These are phyloP conservation scores for Anagyrus pseudococci DNA, from an alignment of 2,888 invertebrate genomes.

Conservation along the genomic window DNA sequence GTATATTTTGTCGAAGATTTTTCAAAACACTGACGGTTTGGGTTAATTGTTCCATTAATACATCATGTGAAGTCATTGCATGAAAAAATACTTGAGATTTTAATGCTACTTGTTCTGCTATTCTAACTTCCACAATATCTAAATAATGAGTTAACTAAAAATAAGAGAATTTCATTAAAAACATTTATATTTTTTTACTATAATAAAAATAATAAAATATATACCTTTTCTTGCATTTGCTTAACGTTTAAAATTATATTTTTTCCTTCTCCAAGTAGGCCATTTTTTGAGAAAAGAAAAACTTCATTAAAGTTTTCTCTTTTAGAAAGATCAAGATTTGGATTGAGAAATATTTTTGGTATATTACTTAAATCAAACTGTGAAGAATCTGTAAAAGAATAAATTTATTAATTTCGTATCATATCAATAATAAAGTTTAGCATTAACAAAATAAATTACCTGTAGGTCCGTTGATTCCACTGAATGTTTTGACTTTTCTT, in stretches of 20 bases:
- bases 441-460: slow-evolving; percentile 35
- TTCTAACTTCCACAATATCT: slow-evolving; percentile 93
- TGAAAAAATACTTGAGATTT: slow-evolving; percentile 98
- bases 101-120: slow-evolving; percentile 90
- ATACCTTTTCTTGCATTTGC: slow-evolving; percentile 82
- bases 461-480: slow-evolving; percentile 47
- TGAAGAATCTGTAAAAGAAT: slow-evolving; percentile 59
- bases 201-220: background rate
- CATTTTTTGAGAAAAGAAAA: slow-evolving; percentile 71
- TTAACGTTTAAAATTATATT: slow-evolving; percentile 60
- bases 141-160: slow-evolving; percentile 85
- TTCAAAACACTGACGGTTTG: slow-evolving; percentile 80
- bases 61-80: slow-evolving; percentile 98
- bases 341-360: slow-evolving; percentile 85
- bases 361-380: slow-evolving; percentile 71
- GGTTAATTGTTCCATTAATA: slow-evolving; percentile 93
- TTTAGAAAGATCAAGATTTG: slow-evolving; percentile 80
- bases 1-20: slow-evolving; percentile 76
- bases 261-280: slow-evolving; percentile 63
- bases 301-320: slow-evolving; percentile 83
- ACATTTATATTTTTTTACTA: background rate
- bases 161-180: slow-evolving; percentile 28
- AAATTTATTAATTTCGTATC: slow-evolving; percentile 13
- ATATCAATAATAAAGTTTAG: slow-evolving; percentile 5
- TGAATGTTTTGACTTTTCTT: slow-evolving; percentile 59